Percentiles rank a stretch among this genome's conserved stretches.
Evolutionary conservation across 1,140 invertebrate species (phyloP).

Genomic region (Aphidius ervi): DNA sequence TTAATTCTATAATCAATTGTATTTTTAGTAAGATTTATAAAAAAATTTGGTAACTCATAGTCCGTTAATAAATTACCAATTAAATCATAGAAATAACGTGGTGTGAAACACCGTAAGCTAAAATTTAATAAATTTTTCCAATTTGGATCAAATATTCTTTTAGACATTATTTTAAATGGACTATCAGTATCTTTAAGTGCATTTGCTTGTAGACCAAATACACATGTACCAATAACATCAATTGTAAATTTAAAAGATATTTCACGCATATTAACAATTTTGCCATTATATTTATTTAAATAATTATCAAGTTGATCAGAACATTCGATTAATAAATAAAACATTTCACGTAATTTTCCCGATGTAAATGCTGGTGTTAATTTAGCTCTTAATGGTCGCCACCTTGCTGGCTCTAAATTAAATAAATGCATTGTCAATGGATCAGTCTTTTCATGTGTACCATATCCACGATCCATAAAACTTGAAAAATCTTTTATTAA

Average conservation of each 20-base stretch:
- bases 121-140: constrained; percentile 50
- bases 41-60: constrained; percentile 42
- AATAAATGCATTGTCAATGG: constrained; percentile 42
- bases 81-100: neutral
- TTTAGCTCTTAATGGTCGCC: constrained; percentile 20
- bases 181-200: constrained; percentile 38
- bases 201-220: neutral
- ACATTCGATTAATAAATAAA: constrained; percentile 42
- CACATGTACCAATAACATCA: neutral
- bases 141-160: constrained; percentile 36
- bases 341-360: constrained; percentile 54
- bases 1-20: constrained; percentile 53
- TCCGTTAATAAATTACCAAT: neutral
- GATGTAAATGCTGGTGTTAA: constrained; percentile 50
- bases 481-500: constrained; percentile 52
- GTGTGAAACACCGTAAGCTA: neutral
- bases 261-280: constrained; percentile 6
- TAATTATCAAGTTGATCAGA: constrained; percentile 46
- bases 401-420: constrained; percentile 26
- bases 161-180: constrained; percentile 50
- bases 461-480: constrained; percentile 45
- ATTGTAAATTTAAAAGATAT: neutral
- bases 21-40: constrained; percentile 50
- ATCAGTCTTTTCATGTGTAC: constrained; percentile 35
- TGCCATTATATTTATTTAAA: constrained; percentile 21